These are phyloP conservation scores for Melinaea menophilus DNA, from an alignment of 2,888 invertebrate species.

Conservation along the genomic window DNA sequence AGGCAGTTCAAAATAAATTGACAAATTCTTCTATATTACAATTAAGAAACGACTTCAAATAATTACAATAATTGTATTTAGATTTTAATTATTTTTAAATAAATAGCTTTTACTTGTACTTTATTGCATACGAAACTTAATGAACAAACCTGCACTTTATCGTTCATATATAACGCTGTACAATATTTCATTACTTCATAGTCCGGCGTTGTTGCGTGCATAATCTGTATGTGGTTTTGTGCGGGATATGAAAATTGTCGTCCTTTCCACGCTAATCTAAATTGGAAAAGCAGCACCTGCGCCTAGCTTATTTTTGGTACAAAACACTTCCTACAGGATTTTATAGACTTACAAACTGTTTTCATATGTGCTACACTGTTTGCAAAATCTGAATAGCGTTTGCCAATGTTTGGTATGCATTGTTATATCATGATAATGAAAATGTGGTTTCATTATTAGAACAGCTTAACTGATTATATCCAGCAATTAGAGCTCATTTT, in stretches of 20 bases:
- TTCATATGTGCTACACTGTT: conserved; percentile 20
- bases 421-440: conserved; percentile 1
- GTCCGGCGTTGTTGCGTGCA: conserved; percentile 23
- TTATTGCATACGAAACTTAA: neutral
- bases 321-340: conserved; percentile 40
- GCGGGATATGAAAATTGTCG: conserved; percentile 54
- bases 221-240: conserved; percentile 34
- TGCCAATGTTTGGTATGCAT: conserved; percentile 3
- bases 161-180: neutral
- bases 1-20: neutral
- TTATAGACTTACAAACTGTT: conserved; percentile 32
- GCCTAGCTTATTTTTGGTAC: conserved; percentile 40
- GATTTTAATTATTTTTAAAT: too few species aligned
- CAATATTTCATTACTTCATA: conserved; percentile 16
- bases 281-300: conserved; percentile 63
- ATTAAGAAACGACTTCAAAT: too few species aligned
- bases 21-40: too few species aligned
- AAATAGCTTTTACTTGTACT: too few species aligned
- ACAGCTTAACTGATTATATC: neutral
- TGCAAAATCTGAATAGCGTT: conserved; percentile 6
- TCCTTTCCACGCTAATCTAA: conserved; percentile 47
- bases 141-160: neutral
- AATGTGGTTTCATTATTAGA: conserved; percentile 6
- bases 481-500: neutral
- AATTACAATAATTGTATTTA: too few species aligned